Percentiles rank a stretch among this genome's conserved stretches.
phyloP scores from a whole-genome alignment of 2,797 vertebrate species.

The Acipenser oxyrinchus region DNA sequence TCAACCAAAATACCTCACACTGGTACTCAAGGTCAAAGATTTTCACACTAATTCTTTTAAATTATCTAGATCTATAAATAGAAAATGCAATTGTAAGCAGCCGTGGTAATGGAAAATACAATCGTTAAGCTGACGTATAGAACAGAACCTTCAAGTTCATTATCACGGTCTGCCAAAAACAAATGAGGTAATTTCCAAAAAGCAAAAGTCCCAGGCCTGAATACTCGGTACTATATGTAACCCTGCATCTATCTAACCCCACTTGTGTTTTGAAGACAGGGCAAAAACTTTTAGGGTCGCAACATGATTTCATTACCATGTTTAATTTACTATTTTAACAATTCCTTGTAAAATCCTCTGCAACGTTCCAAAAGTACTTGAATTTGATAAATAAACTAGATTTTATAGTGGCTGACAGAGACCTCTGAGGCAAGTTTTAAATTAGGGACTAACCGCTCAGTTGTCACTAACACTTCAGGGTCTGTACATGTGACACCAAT shows the following conservation, averaged over 20 bases:
- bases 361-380: not conserved
- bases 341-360: not conserved
- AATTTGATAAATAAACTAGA: slow-evolving; percentile 1
- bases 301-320: not conserved
- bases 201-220: not conserved
- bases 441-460: not conserved
- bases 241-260: not conserved
- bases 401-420: not conserved
- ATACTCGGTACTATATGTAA: not conserved
- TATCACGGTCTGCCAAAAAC: no score
- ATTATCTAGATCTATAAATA: no score
- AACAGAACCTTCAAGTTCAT: no score
- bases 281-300: not conserved
- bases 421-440: not conserved
- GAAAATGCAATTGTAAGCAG: no score
- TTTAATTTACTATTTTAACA: not conserved
- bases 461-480: slow-evolving; percentile 2
- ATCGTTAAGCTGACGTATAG: no score
- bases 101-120: no score
- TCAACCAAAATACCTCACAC: no score
- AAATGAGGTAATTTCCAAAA: not conserved
- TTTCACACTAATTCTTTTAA: no score
- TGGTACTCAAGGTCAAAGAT: no score
- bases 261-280: not conserved
- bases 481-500: not conserved